Conservation (phyloP, 53 echinoderm and acorn worm genomes). For the Luidia sarsii region DNA sequence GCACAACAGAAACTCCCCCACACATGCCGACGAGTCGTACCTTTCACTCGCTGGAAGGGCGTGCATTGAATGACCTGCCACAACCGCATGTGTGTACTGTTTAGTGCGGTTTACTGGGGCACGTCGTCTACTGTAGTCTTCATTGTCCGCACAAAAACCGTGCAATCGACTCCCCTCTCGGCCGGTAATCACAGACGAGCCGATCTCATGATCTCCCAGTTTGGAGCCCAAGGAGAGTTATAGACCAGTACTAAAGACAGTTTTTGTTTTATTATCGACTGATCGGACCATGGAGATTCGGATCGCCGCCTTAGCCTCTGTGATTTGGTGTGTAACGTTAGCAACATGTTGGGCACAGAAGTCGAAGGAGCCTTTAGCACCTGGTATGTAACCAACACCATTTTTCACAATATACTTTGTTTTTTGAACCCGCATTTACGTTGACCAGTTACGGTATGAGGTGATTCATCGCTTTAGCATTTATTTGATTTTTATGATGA, state of each 20-base stretch:
- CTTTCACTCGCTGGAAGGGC: background rate
- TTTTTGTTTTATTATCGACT: background rate
- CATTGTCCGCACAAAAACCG: too few relatives aligned
- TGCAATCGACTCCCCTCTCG: background rate
- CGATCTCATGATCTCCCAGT: conserved; percentile 20
- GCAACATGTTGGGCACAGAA: conserved; percentile 45
- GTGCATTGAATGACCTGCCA: background rate
- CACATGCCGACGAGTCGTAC: too few relatives aligned
- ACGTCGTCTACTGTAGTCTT: too few relatives aligned
- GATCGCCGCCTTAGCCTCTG: conserved; percentile 27
- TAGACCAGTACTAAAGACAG: conserved; percentile 8
- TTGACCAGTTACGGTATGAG: conserved; percentile 17
- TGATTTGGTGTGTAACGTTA: conserved; percentile 27
- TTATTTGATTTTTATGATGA: background rate
- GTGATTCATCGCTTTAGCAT: background rate
- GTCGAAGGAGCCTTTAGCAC: conserved; percentile 16
- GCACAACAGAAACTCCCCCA: too few relatives aligned
- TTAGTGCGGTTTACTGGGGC: too few relatives aligned
- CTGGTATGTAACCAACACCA: conserved; percentile 16
- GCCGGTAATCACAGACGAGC: background rate
- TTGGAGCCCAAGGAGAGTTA: conserved; percentile 2
- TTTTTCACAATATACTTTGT: too few relatives aligned
- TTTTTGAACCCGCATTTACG: too few relatives aligned
- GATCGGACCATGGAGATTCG: conserved; percentile 12
- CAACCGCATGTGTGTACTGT: too few relatives aligned